These are phyloP conservation scores for Champsocephalus esox DNA, from an alignment of 2,797 vertebrate genomes.

Conservation along the genomic window DNA sequence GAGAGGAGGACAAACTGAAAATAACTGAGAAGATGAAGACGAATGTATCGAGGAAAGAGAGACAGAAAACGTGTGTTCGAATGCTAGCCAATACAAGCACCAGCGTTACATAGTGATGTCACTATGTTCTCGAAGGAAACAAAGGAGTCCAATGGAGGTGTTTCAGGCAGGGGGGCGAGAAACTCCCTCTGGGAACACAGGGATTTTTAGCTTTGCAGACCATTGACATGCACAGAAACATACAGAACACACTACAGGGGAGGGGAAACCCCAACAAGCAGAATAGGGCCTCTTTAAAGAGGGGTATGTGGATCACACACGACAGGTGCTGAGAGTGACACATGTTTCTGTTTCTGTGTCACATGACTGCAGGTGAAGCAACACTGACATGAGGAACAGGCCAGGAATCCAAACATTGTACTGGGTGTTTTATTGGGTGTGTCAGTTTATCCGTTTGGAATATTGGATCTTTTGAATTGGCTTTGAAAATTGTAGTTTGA, in stretches of 20 bases:
- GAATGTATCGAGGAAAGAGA: slow-evolving; percentile 3
- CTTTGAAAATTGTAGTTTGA: too few species aligned
- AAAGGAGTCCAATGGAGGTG: too few species aligned
- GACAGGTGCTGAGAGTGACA: neutral
- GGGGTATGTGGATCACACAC: neutral
- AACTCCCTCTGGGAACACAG: too few species aligned
- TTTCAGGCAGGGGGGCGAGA: too few species aligned
- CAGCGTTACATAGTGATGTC: too few species aligned
- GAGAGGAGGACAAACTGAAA: slow-evolving; percentile 9
- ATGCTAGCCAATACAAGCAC: too few species aligned
- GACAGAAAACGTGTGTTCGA: neutral
- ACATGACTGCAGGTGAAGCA: neutral
- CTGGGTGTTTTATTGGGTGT: slow-evolving; percentile 8
- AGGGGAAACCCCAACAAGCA: too few species aligned
- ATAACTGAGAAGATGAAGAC: neutral
- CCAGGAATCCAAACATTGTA: neutral
- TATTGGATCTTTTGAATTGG: neutral
- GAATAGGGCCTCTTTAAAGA: too few species aligned
- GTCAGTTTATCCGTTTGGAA: neutral
- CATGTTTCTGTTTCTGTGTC: neutral
- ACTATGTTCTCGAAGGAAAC: too few species aligned
- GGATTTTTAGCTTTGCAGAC: too few species aligned
- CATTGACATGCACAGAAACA: too few species aligned
- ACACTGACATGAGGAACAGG: neutral
- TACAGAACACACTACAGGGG: too few species aligned